Percentiles rank a stretch among this genome's conserved stretches.
These are phyloP conservation scores for Pyrochroa serraticornis DNA, from an alignment of 2,888 invertebrate genomes.

Conservation along the genomic window DNA sequence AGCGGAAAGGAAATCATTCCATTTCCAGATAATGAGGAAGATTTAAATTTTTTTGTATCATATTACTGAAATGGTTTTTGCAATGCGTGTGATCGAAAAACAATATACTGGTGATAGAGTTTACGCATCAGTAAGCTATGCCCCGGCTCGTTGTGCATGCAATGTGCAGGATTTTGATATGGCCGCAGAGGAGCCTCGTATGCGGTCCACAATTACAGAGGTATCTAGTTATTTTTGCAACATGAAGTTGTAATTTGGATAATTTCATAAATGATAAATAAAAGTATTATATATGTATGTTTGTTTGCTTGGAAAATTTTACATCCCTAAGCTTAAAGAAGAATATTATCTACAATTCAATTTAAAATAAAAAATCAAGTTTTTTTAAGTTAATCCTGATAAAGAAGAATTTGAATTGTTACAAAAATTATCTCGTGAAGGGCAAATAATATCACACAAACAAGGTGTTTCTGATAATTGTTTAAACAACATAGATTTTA, in stretches of 20 bases:
- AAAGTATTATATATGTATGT: background rate
- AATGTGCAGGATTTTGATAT: slow-evolving; percentile 11
- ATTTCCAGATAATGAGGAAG: slow-evolving; percentile 13
- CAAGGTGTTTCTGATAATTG: slow-evolving; percentile 16
- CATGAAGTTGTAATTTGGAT: slow-evolving; percentile 5
- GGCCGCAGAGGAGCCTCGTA: slow-evolving; percentile 9
- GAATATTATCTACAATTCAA: slow-evolving; percentile 16
- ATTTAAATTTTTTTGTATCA: slow-evolving; percentile 4
- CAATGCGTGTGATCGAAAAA: slow-evolving; percentile 8
- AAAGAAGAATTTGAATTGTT: slow-evolving; percentile 16
- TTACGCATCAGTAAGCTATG: slow-evolving; percentile 9
- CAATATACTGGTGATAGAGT: slow-evolving; percentile 6
- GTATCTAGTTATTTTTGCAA: slow-evolving; percentile 4
- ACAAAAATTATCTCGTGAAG: slow-evolving; percentile 15
- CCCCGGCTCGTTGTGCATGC: slow-evolving; percentile 8
- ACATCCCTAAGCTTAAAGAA: slow-evolving; percentile 15
- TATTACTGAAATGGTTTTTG: slow-evolving; percentile 9
- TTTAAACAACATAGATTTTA: slow-evolving; percentile 15
- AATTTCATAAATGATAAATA: slow-evolving; percentile 6
- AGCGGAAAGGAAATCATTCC: slow-evolving; percentile 11
- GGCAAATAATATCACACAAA: slow-evolving; percentile 15
- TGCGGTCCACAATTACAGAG: slow-evolving; percentile 9
- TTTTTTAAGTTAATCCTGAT: slow-evolving; percentile 16
- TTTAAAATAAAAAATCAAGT: slow-evolving; percentile 16
- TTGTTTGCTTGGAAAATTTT: slow-evolving; percentile 11